Percentiles rank a stretch among this genome's conserved stretches.
These are phyloP conservation scores for Erythrocebus patas DNA, from an alignment of 2,113 vertebrate genomes.

Conservation along the genomic window DNA sequence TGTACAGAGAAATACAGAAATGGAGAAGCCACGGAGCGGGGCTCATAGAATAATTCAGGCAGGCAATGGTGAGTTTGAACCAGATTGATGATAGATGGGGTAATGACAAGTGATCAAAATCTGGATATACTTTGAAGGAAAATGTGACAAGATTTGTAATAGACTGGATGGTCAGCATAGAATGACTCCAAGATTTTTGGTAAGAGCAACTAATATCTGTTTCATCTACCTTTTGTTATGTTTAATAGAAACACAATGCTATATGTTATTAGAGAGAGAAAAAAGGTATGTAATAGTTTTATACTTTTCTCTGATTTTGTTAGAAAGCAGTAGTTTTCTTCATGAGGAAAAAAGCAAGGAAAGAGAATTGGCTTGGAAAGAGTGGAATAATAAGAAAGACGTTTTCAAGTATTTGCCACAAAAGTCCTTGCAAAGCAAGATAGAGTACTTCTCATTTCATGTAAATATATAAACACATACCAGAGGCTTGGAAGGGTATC, in stretches of 20 bases:
- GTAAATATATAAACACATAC: not conserved
- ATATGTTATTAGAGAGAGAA: not conserved
- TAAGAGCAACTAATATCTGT: not conserved
- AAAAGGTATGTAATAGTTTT: not conserved
- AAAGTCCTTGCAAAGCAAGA: not conserved
- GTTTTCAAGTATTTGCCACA: not conserved
- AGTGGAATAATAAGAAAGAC: not conserved
- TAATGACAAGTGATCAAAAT: not conserved
- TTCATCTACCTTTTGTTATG: not conserved
- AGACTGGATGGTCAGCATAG: not conserved
- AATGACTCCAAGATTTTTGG: not conserved
- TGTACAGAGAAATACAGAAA: not conserved
- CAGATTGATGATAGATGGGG: not conserved
- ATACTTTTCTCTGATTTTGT: not conserved
- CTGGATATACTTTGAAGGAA: not conserved
- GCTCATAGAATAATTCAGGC: not conserved
- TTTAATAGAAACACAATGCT: not conserved
- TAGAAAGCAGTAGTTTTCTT: not conserved
- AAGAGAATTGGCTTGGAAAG: not conserved
- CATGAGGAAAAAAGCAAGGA: not conserved
- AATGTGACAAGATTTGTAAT: not conserved
- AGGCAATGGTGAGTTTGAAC: not conserved
- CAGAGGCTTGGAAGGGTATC: not conserved
- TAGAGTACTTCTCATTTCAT: not conserved
- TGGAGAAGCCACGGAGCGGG: not conserved